Conservation (phyloP, 2,888 invertebrate genomes). For the Leptothorax acervorum region DNA sequence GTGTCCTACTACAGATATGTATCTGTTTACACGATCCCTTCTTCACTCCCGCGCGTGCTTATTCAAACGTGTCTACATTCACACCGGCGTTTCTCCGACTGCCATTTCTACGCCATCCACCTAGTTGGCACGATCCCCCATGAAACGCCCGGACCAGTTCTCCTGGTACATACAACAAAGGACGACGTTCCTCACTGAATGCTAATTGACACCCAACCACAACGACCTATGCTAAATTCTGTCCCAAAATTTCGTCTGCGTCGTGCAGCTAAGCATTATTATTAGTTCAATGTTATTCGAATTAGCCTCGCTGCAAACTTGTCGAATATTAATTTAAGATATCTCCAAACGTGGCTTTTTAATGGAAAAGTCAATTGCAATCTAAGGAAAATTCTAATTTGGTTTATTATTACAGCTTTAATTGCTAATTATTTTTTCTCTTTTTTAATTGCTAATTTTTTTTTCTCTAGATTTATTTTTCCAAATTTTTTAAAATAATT, state of each 20-base stretch:
- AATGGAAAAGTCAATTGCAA: background rate
- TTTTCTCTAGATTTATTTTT: background rate
- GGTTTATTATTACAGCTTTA: background rate
- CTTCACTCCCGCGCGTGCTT: slow-evolving; percentile 27
- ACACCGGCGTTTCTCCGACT: slow-evolving; percentile 2
- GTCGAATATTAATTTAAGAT: slow-evolving; percentile 15
- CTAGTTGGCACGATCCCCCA: slow-evolving; percentile 52
- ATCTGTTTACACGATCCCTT: slow-evolving; percentile 49
- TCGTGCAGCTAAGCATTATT: slow-evolving; percentile 32
- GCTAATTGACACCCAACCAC: slow-evolving; percentile 62
- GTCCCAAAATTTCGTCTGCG: slow-evolving; percentile 40
- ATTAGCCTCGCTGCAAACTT: slow-evolving; percentile 8
- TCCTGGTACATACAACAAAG: slow-evolving; percentile 62
- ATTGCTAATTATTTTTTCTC: background rate
- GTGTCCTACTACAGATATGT: slow-evolving; percentile 15
- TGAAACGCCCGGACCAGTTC: slow-evolving; percentile 39
- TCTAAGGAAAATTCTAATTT: background rate
- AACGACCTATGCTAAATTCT: slow-evolving; percentile 30
- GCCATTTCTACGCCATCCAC: slow-evolving; percentile 49
- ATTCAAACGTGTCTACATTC: slow-evolving; percentile 40
- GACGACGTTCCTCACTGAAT: slow-evolving; percentile 61
- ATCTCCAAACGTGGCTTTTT: background rate
- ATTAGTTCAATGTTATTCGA: slow-evolving; percentile 31
- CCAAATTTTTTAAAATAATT: background rate
- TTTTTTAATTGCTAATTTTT: background rate